phyloP scores from a whole-genome alignment of 2,888 invertebrate genomes.

The Carabus problematicus region DNA sequence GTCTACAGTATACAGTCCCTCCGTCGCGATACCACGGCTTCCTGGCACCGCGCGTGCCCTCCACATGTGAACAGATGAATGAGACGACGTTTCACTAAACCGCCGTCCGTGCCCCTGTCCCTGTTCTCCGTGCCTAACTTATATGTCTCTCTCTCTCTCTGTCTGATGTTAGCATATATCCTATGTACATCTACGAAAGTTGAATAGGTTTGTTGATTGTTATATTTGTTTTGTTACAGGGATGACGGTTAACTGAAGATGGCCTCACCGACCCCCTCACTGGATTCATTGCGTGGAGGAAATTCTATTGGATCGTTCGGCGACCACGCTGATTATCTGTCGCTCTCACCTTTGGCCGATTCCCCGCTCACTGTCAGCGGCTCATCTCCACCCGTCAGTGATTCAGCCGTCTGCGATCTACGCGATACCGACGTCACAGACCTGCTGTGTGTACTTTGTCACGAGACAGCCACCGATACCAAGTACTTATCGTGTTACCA shows the following conservation, averaged over 20 bases:
- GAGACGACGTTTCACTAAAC: conserved; percentile 59
- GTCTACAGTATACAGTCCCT: conserved; percentile 57
- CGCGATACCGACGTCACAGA: conserved; percentile 60
- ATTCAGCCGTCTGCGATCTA: conserved; percentile 81
- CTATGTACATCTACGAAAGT: background rate
- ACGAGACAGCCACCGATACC: conserved; percentile 76
- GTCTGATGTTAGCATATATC: background rate
- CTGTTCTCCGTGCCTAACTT: background rate
- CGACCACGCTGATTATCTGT: conserved; percentile 80
- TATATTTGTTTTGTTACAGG: conserved; percentile 61
- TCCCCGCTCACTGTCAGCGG: conserved; percentile 85
- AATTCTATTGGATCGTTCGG: conserved; percentile 88
- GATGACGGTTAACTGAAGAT: conserved; percentile 91
- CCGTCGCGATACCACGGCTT: conserved; percentile 55
- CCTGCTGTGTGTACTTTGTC: conserved; percentile 72
- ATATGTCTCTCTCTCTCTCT: background rate
- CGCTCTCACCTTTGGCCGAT: conserved; percentile 65
- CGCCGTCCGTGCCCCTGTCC: conserved; percentile 50
- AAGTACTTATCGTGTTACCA: conserved; percentile 83
- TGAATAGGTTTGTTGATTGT: background rate
- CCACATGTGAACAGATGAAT: conserved; percentile 56
- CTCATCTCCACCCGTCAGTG: conserved; percentile 86
- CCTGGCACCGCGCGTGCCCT: conserved; percentile 55
- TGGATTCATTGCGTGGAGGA: conserved; percentile 90
- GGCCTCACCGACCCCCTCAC: conserved; percentile 92